phyloP scores from a whole-genome alignment of 2,888 invertebrate genomes.

The Suillia variegata region DNA sequence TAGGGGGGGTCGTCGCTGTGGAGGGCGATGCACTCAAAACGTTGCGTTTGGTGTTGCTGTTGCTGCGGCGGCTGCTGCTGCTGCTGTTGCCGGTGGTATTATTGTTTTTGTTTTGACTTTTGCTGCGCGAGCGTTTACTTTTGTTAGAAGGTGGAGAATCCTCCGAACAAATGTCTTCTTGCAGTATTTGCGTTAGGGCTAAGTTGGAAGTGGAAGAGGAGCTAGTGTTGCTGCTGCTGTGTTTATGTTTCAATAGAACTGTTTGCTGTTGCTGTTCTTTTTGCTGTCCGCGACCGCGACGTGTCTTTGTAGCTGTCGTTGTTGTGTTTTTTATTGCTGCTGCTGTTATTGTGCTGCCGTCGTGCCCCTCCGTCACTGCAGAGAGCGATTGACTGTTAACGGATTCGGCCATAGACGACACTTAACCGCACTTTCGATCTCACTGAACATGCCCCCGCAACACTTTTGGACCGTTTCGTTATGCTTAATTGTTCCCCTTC shows the following conservation, averaged over 20 bases:
- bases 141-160: slow-evolving; percentile 12
- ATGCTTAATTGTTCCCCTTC: slow-evolving; percentile 23
- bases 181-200: too few species aligned
- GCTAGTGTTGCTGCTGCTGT: slow-evolving; percentile 10
- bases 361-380: slow-evolving; percentile 72
- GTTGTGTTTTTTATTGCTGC: too few species aligned
- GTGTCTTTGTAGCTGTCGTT: slow-evolving; percentile 34
- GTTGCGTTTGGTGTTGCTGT: slow-evolving; percentile 19
- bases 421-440: slow-evolving; percentile 71
- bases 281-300: slow-evolving; percentile 24
- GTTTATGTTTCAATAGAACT: slow-evolving; percentile 12
- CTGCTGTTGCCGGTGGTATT: slow-evolving; percentile 17
- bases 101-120: slow-evolving; percentile 24
- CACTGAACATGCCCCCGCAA: slow-evolving; percentile 61
- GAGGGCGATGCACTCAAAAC: slow-evolving; percentile 7
- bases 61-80: slow-evolving; percentile 25
- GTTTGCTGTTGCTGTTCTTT: slow-evolving; percentile 24
- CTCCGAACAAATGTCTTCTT: neutral
- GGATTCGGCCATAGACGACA: slow-evolving; percentile 92
- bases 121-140: slow-evolving; percentile 25
- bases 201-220: slow-evolving; percentile 28
- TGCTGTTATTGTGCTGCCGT: slow-evolving; percentile 47
- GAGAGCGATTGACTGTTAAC: slow-evolving; percentile 78
- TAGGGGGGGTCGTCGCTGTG: slow-evolving; percentile 11
- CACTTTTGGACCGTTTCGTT: slow-evolving; percentile 32